These are phyloP conservation scores for Triplophysa bombifrons DNA, from an alignment of 2,797 vertebrate species.

Conservation along the genomic window DNA sequence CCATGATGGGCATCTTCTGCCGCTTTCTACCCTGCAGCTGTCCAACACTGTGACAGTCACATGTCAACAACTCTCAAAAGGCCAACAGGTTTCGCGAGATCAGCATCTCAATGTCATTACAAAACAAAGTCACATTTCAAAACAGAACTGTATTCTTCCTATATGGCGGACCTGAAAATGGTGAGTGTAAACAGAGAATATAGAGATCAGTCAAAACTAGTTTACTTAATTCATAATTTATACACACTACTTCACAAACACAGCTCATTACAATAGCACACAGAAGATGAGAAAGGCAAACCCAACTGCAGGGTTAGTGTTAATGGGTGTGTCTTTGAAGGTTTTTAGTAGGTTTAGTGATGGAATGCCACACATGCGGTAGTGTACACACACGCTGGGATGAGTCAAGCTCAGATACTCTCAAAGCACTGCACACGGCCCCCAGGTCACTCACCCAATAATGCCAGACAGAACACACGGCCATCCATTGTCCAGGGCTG, in stretches of 20 bases:
- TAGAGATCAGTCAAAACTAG: not conserved
- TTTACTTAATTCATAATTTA: constrained; percentile 22
- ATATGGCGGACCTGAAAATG: not conserved
- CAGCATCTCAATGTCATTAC: not conserved
- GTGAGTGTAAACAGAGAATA: not conserved
- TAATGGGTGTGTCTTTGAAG: constrained; percentile 37
- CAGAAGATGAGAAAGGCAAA: not conserved
- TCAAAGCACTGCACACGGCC: constrained; percentile 54
- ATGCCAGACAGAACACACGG: constrained; percentile 23
- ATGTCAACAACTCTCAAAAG: constrained; percentile 13
- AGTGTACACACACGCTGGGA: constrained; percentile 69
- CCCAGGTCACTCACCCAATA: constrained; percentile 49
- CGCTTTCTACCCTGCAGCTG: constrained; percentile 13
- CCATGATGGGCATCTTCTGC: constrained; percentile 30
- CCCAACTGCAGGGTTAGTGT: constrained; percentile 18
- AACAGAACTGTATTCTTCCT: constrained; percentile 2
- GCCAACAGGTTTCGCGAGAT: not conserved
- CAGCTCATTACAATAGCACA: not conserved
- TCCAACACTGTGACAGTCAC: constrained; percentile 18
- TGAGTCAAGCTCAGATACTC: constrained; percentile 62
- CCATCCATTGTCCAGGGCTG: constrained; percentile 40
- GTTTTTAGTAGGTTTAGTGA: constrained; percentile 51
- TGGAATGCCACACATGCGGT: constrained; percentile 70
- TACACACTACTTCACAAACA: constrained; percentile 11
- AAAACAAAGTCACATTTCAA: not conserved